Percentiles rank a stretch among this genome's conserved stretches.
These are phyloP conservation scores for Amaurobius ferox DNA, from an alignment of 2,888 invertebrate genomes.

Conservation along the genomic window DNA sequence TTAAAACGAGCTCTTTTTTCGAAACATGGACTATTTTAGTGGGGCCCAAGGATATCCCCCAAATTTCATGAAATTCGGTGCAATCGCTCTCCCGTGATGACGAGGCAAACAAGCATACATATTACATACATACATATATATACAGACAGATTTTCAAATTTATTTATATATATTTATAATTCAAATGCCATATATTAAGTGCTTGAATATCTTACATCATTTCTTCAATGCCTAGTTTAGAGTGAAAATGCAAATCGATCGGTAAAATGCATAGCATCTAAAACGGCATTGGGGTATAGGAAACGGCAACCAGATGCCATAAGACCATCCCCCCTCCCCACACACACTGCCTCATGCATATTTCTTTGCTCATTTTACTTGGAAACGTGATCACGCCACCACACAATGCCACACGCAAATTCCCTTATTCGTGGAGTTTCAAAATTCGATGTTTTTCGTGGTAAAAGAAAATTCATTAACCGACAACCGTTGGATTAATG, in stretches of 20 bases:
- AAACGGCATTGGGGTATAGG: not conserved
- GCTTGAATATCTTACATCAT: no score
- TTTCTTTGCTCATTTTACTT: constrained; percentile 5
- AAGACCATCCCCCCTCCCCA: not conserved
- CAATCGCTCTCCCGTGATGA: no score
- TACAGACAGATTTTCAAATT: no score
- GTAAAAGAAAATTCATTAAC: not conserved
- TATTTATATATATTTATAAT: no score
- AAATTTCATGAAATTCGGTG: no score
- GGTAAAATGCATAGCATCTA: not conserved
- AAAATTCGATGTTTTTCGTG: not conserved
- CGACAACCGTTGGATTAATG: not conserved
- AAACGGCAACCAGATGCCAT: not conserved
- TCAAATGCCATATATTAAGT: no score
- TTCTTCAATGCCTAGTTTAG: no score
- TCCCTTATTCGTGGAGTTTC: not conserved
- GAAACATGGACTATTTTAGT: no score
- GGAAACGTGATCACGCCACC: not conserved
- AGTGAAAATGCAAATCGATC: not conserved
- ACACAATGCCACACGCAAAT: not conserved
- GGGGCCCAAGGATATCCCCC: no score
- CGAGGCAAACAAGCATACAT: no score
- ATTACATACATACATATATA: no score
- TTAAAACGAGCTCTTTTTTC: no score
- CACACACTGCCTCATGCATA: not conserved